A percentile compares a stretch with the other conserved stretches of the same genome.
Conservation (phyloP, 2,113 vertebrate species). For the Catagonus wagneri region DNA sequence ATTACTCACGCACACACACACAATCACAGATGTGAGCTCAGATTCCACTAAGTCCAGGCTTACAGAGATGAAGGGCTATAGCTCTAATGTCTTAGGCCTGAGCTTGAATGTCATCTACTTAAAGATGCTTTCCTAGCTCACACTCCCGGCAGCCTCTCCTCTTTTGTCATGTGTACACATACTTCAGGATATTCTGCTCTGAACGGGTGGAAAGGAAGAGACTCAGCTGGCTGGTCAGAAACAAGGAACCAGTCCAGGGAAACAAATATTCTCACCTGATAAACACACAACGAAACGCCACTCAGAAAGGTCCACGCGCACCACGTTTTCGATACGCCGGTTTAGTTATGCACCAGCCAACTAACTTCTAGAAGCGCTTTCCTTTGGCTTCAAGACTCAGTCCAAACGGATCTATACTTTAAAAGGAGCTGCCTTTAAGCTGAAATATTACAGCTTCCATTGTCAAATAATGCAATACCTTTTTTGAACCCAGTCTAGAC, state of each 20-base stretch:
- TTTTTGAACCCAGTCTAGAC: conserved; percentile 76
- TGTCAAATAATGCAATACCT: conserved; percentile 68
- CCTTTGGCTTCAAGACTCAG: neutral
- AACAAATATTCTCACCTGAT: neutral
- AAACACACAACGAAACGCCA: conserved; percentile 14
- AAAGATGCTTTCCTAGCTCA: neutral
- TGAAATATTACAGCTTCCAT: conserved; percentile 63
- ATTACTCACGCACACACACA: neutral
- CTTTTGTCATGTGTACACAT: neutral
- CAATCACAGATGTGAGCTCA: neutral
- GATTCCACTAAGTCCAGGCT: neutral
- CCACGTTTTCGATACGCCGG: neutral
- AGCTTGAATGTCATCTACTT: neutral
- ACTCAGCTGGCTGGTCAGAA: neutral
- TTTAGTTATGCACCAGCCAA: neutral
- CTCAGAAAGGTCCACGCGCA: neutral
- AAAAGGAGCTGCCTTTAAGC: conserved; percentile 41
- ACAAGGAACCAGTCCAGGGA: neutral
- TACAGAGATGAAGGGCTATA: neutral
- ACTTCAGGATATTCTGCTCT: neutral
- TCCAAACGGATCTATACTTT: conserved; percentile 39
- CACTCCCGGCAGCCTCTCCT: neutral
- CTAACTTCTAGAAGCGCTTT: neutral
- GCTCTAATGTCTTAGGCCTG: neutral
- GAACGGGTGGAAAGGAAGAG: neutral